phyloP scores from a whole-genome alignment of 30 jellyfish, hydroid and myxozoan species.

The Aurelia aurita region DNA sequence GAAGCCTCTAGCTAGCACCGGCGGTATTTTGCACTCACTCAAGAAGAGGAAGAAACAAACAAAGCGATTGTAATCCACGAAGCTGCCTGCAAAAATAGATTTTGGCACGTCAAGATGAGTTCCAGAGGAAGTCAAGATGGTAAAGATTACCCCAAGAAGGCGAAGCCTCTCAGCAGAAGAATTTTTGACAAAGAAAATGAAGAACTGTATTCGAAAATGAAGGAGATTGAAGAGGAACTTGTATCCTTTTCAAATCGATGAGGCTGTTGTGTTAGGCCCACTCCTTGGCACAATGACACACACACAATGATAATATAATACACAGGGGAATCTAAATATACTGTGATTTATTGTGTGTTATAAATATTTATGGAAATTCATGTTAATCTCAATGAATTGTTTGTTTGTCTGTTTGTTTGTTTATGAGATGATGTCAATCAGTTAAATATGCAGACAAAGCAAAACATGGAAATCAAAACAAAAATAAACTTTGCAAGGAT shows the following conservation, averaged over 20 bases:
- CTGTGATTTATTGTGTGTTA: too few species aligned
- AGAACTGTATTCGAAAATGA: slow-evolving; percentile 3
- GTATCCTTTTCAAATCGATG: slow-evolving; percentile 28
- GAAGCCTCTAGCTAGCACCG: too few species aligned
- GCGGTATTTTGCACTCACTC: too few species aligned
- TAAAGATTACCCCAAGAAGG: background rate
- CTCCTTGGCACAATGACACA: too few species aligned
- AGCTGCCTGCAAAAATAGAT: background rate
- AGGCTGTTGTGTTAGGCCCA: too few species aligned
- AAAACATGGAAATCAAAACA: background rate
- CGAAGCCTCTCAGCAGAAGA: background rate
- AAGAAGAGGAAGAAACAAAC: too few species aligned
- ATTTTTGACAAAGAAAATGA: background rate
- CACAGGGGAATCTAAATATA: too few species aligned
- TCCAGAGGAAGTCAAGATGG: too few species aligned
- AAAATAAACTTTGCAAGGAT: too few species aligned
- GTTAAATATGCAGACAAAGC: background rate
- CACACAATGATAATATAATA: too few species aligned
- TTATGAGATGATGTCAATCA: background rate
- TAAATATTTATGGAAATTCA: too few species aligned
- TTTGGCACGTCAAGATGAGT: background rate
- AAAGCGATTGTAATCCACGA: too few species aligned
- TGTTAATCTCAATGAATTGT: background rate
- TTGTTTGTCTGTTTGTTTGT: background rate
- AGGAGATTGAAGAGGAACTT: slow-evolving; percentile 35